Conservation (phyloP, 2,888 invertebrate genomes). For the Phlogophora meticulosa region DNA sequence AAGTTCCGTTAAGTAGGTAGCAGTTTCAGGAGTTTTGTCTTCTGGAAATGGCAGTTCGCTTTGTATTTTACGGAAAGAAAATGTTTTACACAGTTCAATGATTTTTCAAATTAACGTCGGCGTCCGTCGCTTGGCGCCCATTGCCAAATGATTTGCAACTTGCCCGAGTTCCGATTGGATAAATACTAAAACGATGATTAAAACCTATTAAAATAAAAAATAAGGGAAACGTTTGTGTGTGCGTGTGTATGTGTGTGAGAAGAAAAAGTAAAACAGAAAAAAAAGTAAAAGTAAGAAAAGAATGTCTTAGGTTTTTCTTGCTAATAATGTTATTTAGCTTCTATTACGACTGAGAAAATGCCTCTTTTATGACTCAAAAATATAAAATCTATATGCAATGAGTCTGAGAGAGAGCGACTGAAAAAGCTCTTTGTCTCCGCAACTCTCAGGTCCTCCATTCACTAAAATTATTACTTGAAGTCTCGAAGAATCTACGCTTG, state of each 20-base stretch:
- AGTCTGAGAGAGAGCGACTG: not conserved
- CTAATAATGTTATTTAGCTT: not conserved
- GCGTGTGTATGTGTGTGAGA: no score
- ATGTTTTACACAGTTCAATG: slow-evolving; percentile 8
- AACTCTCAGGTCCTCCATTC: slow-evolving; percentile 3
- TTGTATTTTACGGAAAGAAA: slow-evolving; percentile 4
- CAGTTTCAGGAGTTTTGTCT: slow-evolving; percentile 28
- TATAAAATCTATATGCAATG: slow-evolving; percentile 3
- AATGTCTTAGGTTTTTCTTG: no score
- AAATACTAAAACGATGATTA: not conserved
- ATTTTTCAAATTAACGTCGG: slow-evolving; percentile 38
- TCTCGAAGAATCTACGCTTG: slow-evolving; percentile 26
- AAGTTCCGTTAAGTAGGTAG: slow-evolving; percentile 50
- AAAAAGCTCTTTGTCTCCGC: slow-evolving; percentile 23
- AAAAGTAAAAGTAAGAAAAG: no score
- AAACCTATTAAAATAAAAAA: no score
- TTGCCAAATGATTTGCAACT: slow-evolving; percentile 7
- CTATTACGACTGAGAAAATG: not conserved
- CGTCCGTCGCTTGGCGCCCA: slow-evolving; percentile 18
- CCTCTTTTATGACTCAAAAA: not conserved
- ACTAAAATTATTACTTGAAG: slow-evolving; percentile 17
- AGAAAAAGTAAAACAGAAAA: no score
- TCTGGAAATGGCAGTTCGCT: slow-evolving; percentile 7
- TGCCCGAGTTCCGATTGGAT: not conserved
- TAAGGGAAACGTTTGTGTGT: no score